Percentiles rank a stretch among this genome's conserved stretches.
phyloP scores from a whole-genome alignment of 2,113 vertebrate species.

The Petroica traversi region DNA sequence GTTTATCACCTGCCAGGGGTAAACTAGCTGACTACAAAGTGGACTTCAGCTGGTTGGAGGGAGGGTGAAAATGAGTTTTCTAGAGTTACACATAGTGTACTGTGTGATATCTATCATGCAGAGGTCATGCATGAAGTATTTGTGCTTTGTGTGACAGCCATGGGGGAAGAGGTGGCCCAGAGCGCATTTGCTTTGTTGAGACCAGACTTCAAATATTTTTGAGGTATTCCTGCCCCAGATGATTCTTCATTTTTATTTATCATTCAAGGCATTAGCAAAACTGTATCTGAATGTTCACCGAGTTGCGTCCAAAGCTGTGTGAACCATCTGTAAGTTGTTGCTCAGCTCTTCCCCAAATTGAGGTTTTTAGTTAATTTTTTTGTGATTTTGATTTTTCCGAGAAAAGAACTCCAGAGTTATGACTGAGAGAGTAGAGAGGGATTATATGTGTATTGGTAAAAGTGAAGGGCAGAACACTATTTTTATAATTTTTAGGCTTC shows the following conservation, averaged over 20 bases:
- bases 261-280: neutral
- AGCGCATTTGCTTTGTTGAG: fast-evolving
- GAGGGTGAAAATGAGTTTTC: neutral
- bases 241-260: neutral
- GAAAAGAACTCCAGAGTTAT: neutral
- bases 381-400: neutral
- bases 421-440: neutral
- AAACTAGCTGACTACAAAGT: neutral
- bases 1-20: neutral
- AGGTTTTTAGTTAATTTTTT: neutral
- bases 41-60: neutral
- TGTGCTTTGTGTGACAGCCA: neutral
- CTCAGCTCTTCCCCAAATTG: neutral
- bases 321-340: neutral
- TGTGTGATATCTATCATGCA: neutral
- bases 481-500: neutral
- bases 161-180: neutral
- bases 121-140: neutral
- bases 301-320: neutral
- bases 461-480: neutral
- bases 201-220: neutral
- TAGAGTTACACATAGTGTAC: neutral
- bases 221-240: neutral
- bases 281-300: neutral
- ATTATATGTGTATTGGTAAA: neutral